Base-by-base conservation (phyloP, 2,888 invertebrate genomes). In the Anodontia alba region DNA sequence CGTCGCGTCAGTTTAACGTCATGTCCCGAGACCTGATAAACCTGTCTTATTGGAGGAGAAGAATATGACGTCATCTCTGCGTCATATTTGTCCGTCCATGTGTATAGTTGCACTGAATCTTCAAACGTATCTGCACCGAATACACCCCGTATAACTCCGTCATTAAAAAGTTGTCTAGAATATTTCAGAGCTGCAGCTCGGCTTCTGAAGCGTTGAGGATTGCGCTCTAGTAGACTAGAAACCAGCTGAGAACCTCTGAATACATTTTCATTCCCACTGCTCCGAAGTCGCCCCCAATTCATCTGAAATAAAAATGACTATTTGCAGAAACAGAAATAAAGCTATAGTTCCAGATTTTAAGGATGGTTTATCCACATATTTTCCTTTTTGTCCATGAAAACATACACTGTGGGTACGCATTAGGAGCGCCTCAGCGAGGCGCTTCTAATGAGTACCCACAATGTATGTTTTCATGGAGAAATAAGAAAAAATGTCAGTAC, bases 241-340 rank as follows among this genome's bases (percentile, higher is more conserved):
- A 93, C 91, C 51, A 93, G 84, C 36, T 91, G 89, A 20, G 91
- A 91, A 7, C 93, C 93, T 84, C 91, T 92, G 81, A 93, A 93
- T 8, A 91, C 90, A 73, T 91, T 83, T 38, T 87, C 79, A 62
- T 87, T 90, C 38, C 87, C 81, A 69, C 84, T 89, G 78, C 76
- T 75, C 17, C 80, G 78, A 33, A 82, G 76, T 54, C 84, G 78
- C 49, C 83, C 79, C 75, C 86, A 83, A 74, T 88, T 89, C 90
- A 90, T 90, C 91, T 91, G 89, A 57, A 90, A 89, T n/a, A 15
- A 67, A 10, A 68, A 73, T 38, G n/a, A n/a, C n/a, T 17, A 15
- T n/a, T n/a, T n/a, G n/a, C n/a, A n/a, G n/a, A n/a, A n/a, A 23
- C 17, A 2, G 29, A 26, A 46, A 7, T 70, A n/a, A 33, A 42